Evolutionary conservation across 2,113 vertebrate species (phyloP), one percentile per base, ranked within the genome.

Genomic region (Albula glossodonta): DNA sequence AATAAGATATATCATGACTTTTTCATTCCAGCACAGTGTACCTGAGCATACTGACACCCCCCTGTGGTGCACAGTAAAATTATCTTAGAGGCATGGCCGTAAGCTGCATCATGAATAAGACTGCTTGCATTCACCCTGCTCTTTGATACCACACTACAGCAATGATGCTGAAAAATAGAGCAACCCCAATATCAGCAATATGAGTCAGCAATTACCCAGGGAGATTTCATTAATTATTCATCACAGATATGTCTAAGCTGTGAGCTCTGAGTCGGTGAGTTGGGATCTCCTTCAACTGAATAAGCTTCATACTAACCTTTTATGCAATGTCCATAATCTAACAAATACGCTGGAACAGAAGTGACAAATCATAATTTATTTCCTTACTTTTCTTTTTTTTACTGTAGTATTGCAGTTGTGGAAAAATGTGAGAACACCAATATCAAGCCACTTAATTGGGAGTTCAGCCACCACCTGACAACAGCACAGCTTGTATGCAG

Each of bases 211-310:
- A 17, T 22, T 52, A 74, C 63, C 83, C 63, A 31, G 83, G 83
- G 63, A 84, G 83, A 57, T 19, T 11, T 50, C 31, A 74, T 84
- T 66, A 74, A 84, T 84, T 77, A 84, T 84, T 77, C 83, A 84
- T 74, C 22, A 70, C 83, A 74, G 25, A 52, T 50, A 3, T 52
- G 50, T 70, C 66, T 84, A 49, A 74, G 63, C 63, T 31, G 50
- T 84, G 63, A 49, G 19, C 22, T 83, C n/a, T 66, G 0, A 57
- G 22, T 74, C 22, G 74, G 49, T 49, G n/a, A n/a, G 63, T 66
- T 77, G 63, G 50, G 49, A 84, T 66, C 22, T 51, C 50, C 63
- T 70, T n/a, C 19, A 25, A 22, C n/a, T 70, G 63, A 4, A 22
- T 84, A 51, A 74, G 70, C 63, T 74, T 74, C 49, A 2, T 48